Evolutionary conservation across 1,140 invertebrate genomes (phyloP).

Genomic region (Cydia splendana): DNA sequence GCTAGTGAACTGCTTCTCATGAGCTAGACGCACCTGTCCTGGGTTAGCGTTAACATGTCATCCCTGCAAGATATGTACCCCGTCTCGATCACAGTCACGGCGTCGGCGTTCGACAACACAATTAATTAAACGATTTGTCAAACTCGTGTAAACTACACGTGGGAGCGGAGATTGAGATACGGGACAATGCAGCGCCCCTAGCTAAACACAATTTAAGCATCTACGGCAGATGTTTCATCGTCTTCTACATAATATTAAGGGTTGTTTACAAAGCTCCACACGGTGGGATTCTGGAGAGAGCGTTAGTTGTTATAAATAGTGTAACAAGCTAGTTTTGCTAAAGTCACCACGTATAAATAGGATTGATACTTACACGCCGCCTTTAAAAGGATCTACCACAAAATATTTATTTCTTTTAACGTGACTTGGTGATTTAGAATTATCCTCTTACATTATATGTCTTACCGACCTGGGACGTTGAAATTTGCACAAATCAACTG

Average conservation of each 20-base stretch:
- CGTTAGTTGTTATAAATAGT: background rate
- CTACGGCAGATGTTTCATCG: constrained; percentile 20
- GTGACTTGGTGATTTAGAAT: background rate
- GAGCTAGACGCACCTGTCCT: background rate
- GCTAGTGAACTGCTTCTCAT: background rate
- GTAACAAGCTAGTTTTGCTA: background rate
- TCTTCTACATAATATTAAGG: background rate
- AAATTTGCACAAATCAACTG: constrained; percentile 7
- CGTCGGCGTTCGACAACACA: constrained; percentile 13
- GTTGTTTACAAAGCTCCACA: constrained; percentile 4
- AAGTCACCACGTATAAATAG: background rate
- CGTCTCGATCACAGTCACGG: constrained; percentile 21
- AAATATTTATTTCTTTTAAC: background rate
- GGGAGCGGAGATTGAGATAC: background rate
- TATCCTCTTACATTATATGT: background rate
- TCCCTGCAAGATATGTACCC: constrained; percentile 1
- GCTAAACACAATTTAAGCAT: constrained; percentile 16
- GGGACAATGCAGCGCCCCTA: background rate
- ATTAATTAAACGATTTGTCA: constrained; percentile 32
- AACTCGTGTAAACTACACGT: constrained; percentile 32
- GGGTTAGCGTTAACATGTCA: background rate
- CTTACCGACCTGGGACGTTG: background rate
- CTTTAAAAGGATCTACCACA: background rate
- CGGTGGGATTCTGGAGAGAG: background rate
- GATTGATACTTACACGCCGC: background rate